Conservation (phyloP, 2,888 invertebrate genomes). For the Drosophila gaucha region DNA sequence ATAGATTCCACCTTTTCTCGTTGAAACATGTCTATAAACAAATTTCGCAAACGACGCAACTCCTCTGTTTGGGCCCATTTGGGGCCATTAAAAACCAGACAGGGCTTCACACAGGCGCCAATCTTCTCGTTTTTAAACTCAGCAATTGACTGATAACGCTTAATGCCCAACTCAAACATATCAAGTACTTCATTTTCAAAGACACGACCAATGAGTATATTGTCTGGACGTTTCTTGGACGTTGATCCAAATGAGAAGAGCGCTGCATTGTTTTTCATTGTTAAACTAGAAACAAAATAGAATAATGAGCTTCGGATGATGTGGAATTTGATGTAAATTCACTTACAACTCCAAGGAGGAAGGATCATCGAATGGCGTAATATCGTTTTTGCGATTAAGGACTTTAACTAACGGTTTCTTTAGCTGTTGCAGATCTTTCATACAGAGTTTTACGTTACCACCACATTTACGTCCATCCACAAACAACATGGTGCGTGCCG, state of each 20-base stretch:
- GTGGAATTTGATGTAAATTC: slow-evolving; percentile 84
- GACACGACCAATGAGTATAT: slow-evolving; percentile 94
- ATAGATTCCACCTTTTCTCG: slow-evolving; percentile 88
- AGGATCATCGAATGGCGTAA: slow-evolving; percentile 96
- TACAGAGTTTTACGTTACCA: slow-evolving; percentile 88
- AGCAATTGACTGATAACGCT: slow-evolving; percentile 91
- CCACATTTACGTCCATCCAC: slow-evolving; percentile 93
- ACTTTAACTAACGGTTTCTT: slow-evolving; percentile 94
- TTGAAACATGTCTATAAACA: slow-evolving; percentile 96
- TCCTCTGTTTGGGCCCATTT: slow-evolving; percentile 94
- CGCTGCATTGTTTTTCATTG: slow-evolving; percentile 93
- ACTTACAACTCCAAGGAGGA: slow-evolving; percentile 91
- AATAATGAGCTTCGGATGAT: too few relatives aligned
- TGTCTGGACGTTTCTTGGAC: slow-evolving; percentile 97
- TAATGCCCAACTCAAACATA: slow-evolving; percentile 97
- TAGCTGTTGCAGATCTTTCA: slow-evolving; percentile 94
- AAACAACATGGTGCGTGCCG: slow-evolving; percentile 93
- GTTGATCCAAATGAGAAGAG: slow-evolving; percentile 96
- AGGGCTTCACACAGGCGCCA: slow-evolving; percentile 93
- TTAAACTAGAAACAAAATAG: slow-evolving; percentile 85
- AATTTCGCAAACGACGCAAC: slow-evolving; percentile 92
- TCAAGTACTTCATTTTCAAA: slow-evolving; percentile 96
- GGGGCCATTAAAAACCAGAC: slow-evolving; percentile 95
- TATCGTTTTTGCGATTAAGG: slow-evolving; percentile 92
- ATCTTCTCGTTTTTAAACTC: slow-evolving; percentile 93